Evolutionary conservation across 2,888 invertebrate genomes (phyloP), one percentile per base, ranked within the genome.

Genomic region (Drosophila paranaensis): DNA sequence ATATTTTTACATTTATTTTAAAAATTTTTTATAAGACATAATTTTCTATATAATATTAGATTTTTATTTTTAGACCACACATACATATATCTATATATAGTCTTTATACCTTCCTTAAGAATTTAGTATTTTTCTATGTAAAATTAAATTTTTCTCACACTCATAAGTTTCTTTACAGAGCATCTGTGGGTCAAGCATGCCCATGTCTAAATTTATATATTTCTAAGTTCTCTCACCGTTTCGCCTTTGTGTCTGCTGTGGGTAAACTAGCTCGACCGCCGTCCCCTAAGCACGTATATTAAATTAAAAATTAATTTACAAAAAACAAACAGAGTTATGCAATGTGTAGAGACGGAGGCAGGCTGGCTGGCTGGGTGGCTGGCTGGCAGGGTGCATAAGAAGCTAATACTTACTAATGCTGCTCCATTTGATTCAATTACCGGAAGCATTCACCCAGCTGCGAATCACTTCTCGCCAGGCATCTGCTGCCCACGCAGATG

Each of bases 391-490:
- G 20, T 55, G 60, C 77, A 88, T 81, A 87, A 86, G 89, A 87
- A 86, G 85, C 88, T 86, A 89, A 86, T 86, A 86, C 89, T 80
- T 89, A 89, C 89, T 87, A 84, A 89, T 89, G 84, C 85, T 82
- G 88, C 89, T 87, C 84, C 88, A 87, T 86, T 86, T 86, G 89
- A 86, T 86, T 86, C 85, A 86, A 86, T 86, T 86, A 86, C 85
- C 85, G 89, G 85, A 87, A 87, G 85, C 73, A 78, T 71, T 75
- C 79, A 80, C 81, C 74, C 73, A 76, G 74, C 81, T 74, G 77
- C 67, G 71, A 73, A 61, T 60, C 67, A 71, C 71, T 48, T 68
- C 58, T 65, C 55, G 67, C 62, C 75, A 67, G 48, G 61, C 50
- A 16, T 6, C 45, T 16, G 48, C 16, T 11, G n/a, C 16, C 10